Percentiles rank a stretch among this genome's conserved stretches.
phyloP scores from a whole-genome alignment of 2,113 vertebrate species.

The Potamarius usumacintae region DNA sequence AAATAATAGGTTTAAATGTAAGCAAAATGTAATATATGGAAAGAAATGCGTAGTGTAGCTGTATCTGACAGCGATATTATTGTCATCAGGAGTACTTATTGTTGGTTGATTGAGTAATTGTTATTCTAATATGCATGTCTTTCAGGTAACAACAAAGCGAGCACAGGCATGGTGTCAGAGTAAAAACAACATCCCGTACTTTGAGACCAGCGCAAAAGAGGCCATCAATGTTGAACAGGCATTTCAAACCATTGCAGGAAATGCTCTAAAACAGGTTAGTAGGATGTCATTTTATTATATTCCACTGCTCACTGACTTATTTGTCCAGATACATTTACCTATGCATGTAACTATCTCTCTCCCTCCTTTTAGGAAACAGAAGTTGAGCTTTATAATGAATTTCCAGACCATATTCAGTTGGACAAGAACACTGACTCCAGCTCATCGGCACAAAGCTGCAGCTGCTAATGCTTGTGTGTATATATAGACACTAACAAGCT shows the following conservation, averaged over 20 bases:
- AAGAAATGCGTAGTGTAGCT: background rate
- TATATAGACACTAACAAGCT: conserved; percentile 26
- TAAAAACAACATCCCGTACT: conserved; percentile 99
- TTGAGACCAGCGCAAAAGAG: conserved; percentile 98
- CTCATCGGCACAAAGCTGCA: conserved; percentile 86
- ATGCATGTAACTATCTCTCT: background rate
- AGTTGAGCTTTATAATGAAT: conserved; percentile 94
- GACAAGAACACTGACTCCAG: conserved; percentile 89
- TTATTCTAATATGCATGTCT: background rate
- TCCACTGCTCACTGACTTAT: background rate
- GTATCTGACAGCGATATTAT: background rate
- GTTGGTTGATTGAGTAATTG: background rate
- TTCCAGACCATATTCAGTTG: conserved; percentile 95
- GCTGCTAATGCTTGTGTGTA: conserved; percentile 78
- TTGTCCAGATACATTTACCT: background rate
- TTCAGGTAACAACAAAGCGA: conserved; percentile 92
- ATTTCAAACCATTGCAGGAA: conserved; percentile 96
- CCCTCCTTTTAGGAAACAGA: conserved; percentile 82
- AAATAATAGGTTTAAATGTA: background rate
- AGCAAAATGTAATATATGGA: background rate
- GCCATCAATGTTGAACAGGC: conserved; percentile 98
- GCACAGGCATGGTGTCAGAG: conserved; percentile 98
- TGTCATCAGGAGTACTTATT: background rate
- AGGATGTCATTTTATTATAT: conserved; percentile 1
- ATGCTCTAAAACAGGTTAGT: conserved; percentile 94